Conservation (phyloP, 2,797 vertebrate genomes). For the Otus scops region DNA sequence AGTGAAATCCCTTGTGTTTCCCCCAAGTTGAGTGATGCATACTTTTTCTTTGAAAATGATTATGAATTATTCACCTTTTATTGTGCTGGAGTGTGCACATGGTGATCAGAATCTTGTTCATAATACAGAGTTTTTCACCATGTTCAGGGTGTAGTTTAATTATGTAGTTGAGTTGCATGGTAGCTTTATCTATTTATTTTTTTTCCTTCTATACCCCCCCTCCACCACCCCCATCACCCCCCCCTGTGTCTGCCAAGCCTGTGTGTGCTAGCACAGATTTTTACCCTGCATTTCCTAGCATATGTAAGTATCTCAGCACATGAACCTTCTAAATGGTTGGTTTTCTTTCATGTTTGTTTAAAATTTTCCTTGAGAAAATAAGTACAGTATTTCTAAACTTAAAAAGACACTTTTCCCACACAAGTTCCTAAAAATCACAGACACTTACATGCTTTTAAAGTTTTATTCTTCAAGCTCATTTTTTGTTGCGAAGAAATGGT, state of each 20-base stretch:
- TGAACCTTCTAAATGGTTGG: not conserved
- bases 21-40: constrained; percentile 73
- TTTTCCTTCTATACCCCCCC: too few species aligned
- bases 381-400: fast-evolving
- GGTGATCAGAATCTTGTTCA: constrained; percentile 56
- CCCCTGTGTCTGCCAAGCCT: not conserved
- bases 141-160: constrained; percentile 39
- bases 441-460: fast-evolving
- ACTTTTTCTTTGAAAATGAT: constrained; percentile 70
- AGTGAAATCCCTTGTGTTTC: constrained; percentile 71
- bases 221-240: too few species aligned
- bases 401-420: not conserved
- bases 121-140: constrained; percentile 44
- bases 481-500: not conserved
- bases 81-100: constrained; percentile 72
- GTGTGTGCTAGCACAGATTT: not conserved
- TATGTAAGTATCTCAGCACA: not conserved
- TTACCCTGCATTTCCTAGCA: not conserved
- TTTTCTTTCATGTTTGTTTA: not conserved
- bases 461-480: not conserved
- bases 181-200: not conserved
- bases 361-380: not conserved
- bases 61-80: constrained; percentile 84
- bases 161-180: not conserved
- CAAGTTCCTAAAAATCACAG: not conserved